phyloP scores from a whole-genome alignment of 2,797 vertebrate genomes.

The Hippoglossus hippoglossus region DNA sequence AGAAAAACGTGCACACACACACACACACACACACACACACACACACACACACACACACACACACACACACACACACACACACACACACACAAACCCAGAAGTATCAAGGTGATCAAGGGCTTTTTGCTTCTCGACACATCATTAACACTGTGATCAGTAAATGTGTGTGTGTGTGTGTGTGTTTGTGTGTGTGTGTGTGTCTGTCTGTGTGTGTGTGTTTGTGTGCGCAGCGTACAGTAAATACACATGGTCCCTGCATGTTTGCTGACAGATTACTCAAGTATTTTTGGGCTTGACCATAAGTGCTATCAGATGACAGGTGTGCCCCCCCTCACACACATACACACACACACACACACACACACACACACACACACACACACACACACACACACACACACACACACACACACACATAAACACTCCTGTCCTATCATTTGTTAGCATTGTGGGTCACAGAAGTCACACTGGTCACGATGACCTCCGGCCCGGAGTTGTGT shows the following conservation, averaged over 20 bases:
- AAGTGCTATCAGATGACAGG: slow-evolving; percentile 45
- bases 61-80: not conserved
- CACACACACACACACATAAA: no score
- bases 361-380: no score
- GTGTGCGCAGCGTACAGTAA: not conserved
- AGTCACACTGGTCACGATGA: slow-evolving; percentile 39
- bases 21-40: not conserved
- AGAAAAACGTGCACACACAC: slow-evolving; percentile 3
- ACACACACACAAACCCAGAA: no score
- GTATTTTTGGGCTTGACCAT: slow-evolving; percentile 34
- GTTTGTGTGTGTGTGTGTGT: slow-evolving; percentile 8
- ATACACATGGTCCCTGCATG: slow-evolving; percentile 2
- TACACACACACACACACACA: no score
- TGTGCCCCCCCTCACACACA: not conserved
- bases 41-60: slow-evolving; percentile 12
- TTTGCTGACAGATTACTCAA: slow-evolving; percentile 25
- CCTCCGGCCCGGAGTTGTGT: slow-evolving; percentile 52
- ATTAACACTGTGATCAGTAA: slow-evolving; percentile 19
- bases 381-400: no score
- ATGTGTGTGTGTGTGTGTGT: not conserved
- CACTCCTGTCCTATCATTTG: slow-evolving; percentile 52
- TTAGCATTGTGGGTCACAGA: slow-evolving; percentile 46
- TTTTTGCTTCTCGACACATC: not conserved
- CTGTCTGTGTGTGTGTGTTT: slow-evolving; percentile 7
- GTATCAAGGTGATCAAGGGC: no score